phyloP scores from a whole-genome alignment of 2,888 invertebrate species.

The Zele albiditarsus region DNA sequence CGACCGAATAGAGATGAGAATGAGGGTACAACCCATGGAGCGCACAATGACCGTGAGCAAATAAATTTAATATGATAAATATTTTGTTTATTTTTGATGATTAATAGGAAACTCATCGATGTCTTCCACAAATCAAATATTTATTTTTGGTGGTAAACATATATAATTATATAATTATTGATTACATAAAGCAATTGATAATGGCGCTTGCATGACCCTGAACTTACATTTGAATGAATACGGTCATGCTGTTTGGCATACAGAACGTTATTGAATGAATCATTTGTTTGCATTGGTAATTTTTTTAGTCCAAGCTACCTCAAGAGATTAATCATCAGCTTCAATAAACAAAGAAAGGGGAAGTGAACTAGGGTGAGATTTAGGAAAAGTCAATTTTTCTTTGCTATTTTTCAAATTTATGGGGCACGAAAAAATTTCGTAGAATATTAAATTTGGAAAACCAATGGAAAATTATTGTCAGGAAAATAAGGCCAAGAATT shows the following conservation, averaged over 20 bases:
- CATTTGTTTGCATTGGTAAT: too few relatives aligned
- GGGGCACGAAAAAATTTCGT: too few relatives aligned
- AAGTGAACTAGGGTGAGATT: too few relatives aligned
- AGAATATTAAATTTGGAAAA: too few relatives aligned
- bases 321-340: too few relatives aligned
- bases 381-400: too few relatives aligned
- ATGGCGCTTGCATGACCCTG: not conserved
- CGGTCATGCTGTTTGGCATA: not conserved
- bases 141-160: not conserved
- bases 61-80: conserved; percentile 17
- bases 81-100: not conserved
- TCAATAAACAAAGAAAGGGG: not conserved
- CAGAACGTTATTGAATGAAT: too few relatives aligned
- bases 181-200: not conserved
- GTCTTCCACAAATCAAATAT: conserved; percentile 6
- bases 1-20: conserved; percentile 50
- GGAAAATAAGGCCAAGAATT: too few relatives aligned
- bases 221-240: not conserved
- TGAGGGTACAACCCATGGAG: conserved; percentile 34
- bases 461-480: too few relatives aligned
- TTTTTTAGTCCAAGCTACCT: too few relatives aligned
- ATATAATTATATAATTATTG: conserved; percentile 14
- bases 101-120: conserved; percentile 8
- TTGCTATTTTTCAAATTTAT: too few relatives aligned
- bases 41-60: conserved; percentile 45